Conservation (phyloP, 2,113 vertebrate species). For the Sebastes fasciatus region DNA sequence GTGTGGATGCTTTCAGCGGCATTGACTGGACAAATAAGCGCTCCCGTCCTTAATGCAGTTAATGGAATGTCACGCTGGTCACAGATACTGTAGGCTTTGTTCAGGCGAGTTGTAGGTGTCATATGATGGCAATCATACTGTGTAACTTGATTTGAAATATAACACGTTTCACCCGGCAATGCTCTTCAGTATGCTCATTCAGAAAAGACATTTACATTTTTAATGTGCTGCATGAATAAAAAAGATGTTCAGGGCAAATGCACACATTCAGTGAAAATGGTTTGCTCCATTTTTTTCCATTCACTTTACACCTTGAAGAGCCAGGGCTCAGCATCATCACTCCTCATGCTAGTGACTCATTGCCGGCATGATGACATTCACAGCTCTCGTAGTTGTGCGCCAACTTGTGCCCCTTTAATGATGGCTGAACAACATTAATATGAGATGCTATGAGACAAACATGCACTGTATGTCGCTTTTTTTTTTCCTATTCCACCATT, state of each 20-base stretch:
- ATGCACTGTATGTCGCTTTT: constrained; percentile 22
- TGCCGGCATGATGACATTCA: constrained; percentile 75
- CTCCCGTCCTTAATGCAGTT: constrained; percentile 67
- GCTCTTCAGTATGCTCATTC: neutral
- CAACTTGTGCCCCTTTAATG: constrained; percentile 62
- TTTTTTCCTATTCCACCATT: constrained; percentile 29
- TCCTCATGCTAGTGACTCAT: constrained; percentile 76
- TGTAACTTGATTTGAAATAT: constrained; percentile 50
- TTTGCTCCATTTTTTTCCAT: constrained; percentile 35
- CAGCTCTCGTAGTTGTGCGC: constrained; percentile 63
- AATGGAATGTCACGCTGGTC: constrained; percentile 72
- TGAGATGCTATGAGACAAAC: constrained; percentile 39
- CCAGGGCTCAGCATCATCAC: constrained; percentile 66
- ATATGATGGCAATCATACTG: constrained; percentile 57
- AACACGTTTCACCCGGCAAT: neutral
- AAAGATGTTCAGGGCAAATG: neutral
- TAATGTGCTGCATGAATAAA: constrained; percentile 7
- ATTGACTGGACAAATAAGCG: constrained; percentile 73
- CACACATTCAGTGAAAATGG: constrained; percentile 35
- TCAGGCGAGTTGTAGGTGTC: constrained; percentile 56
- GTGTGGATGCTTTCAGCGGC: constrained; percentile 71
- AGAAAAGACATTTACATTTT: neutral
- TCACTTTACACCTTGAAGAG: constrained; percentile 60
- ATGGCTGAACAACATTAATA: constrained; percentile 34
- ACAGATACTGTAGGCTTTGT: constrained; percentile 68